phyloP scores from a whole-genome alignment of 1,140 invertebrate species.

The Drosophila ohnishii region DNA sequence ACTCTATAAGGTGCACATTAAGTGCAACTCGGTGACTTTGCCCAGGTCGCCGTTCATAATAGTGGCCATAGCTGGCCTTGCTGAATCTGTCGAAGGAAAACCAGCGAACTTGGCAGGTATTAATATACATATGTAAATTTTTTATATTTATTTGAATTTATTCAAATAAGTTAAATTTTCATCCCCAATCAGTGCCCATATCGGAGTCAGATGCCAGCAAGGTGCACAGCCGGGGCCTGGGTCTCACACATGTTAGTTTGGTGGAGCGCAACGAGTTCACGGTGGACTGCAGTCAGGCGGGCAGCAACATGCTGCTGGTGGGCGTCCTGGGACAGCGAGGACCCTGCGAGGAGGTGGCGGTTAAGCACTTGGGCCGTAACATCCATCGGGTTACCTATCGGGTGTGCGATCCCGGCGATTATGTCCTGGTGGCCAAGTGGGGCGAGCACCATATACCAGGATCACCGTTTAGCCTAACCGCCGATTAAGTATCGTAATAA shows the following conservation, averaged over 20 bases:
- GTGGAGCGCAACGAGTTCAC: slow-evolving; percentile 93
- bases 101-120: slow-evolving; percentile 9
- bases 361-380: slow-evolving; percentile 92
- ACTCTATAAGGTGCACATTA: slow-evolving; percentile 93
- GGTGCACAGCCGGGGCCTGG: slow-evolving; percentile 92
- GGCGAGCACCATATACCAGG: slow-evolving; percentile 96
- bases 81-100: slow-evolving; percentile 66
- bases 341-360: slow-evolving; percentile 93
- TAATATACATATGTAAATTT: too few species aligned
- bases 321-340: slow-evolving; percentile 94
- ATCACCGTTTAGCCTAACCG: slow-evolving; percentile 92
- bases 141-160: neutral
- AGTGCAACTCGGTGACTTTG: slow-evolving; percentile 94
- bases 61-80: slow-evolving; percentile 87
- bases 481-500: slow-evolving; percentile 34
- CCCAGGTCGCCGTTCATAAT: slow-evolving; percentile 93
- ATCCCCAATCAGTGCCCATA: slow-evolving; percentile 83
- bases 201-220: slow-evolving; percentile 93
- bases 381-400: slow-evolving; percentile 90
- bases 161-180: neutral
- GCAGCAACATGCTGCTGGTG: slow-evolving; percentile 94
- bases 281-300: slow-evolving; percentile 90
- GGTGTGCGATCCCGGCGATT: slow-evolving; percentile 91
- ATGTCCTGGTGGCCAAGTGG: slow-evolving; percentile 94
- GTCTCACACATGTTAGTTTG: slow-evolving; percentile 92